Base-by-base conservation (phyloP, 1,140 invertebrate genomes). In the Drosophila miranda region DNA sequence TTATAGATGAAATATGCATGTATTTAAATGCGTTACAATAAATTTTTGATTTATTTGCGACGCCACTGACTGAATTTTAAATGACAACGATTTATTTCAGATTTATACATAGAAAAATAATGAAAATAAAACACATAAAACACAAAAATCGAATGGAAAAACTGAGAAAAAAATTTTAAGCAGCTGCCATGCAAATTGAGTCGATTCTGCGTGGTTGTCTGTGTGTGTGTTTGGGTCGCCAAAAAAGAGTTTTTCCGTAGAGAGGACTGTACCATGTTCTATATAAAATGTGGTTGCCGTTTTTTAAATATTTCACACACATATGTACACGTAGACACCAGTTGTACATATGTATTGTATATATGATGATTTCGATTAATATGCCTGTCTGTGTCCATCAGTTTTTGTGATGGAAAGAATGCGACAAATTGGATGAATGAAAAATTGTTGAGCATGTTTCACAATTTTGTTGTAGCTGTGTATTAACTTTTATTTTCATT, bases 11-110 rank as follows among this genome's bases (percentile, higher is more conserved):
- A 84, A 86, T 84, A 84, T 84, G 64, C 69, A 84, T 84, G 81
- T 63, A 77, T 81, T 84, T 86, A 84, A 84, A 84, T 84, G 77
- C 81, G 81, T 84, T 84, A 84, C 81, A 86, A 84, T 84, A 86
- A 77, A 84, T 86, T 75, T 84, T 84, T 84, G 81, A 84, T 84
- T 84, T 84, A 84, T 84, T 84, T 84, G 81, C 81, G 59, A 86
- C 81, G 81, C 82, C 82, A 86, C 77, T 84, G 81, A 84, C 81
- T 84, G 81, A 84, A 84, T 84, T 84, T 86, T 70, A 84, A 80
- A 84, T 86, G 71, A 80, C 81, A 62, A 30, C 81, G 77, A 84
- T 84, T 84, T 84, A 84, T 84, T 71, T 81, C 81, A 61, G 68
- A 84, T 86, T 81, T 84, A 80, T 77, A 64, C 56, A 74, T 60